These are phyloP conservation scores for Hirtodrosophila duncani DNA, from an alignment of 2,888 invertebrate species.

Conservation along the genomic window DNA sequence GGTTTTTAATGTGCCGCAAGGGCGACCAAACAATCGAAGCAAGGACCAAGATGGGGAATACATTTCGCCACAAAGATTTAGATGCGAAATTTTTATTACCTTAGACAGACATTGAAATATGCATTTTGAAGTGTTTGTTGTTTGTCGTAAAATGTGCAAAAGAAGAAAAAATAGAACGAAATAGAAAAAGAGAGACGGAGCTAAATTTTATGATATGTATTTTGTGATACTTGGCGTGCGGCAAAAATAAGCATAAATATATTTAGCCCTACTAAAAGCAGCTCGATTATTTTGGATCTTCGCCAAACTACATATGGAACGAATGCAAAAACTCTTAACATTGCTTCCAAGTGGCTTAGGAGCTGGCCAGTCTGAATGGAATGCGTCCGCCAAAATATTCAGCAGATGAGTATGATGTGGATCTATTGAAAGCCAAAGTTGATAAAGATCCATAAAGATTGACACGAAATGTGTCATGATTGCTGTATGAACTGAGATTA, in stretches of 20 bases:
- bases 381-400: too few species aligned
- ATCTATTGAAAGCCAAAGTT: too few species aligned
- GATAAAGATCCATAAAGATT: too few species aligned
- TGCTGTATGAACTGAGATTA: too few species aligned
- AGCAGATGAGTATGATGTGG: too few species aligned
- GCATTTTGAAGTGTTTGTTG: constrained; percentile 54
- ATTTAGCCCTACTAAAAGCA: background rate
- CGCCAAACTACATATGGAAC: too few species aligned
- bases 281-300: too few species aligned
- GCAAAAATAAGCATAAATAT: constrained; percentile 28
- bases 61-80: constrained; percentile 62
- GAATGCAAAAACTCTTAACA: too few species aligned
- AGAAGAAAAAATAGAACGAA: constrained; percentile 17
- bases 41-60: constrained; percentile 30
- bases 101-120: constrained; percentile 60
- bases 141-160: constrained; percentile 21
- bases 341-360: too few species aligned
- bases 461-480: too few species aligned
- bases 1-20: constrained; percentile 60
- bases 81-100: constrained; percentile 67
- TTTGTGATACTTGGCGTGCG: constrained; percentile 31
- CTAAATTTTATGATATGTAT: constrained; percentile 51
- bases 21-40: constrained; percentile 61
- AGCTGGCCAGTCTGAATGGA: too few species aligned
- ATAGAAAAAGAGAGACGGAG: constrained; percentile 3